Evolutionary conservation across 2,113 vertebrate species (phyloP).

Genomic region (Tachuris rubrigastra): DNA sequence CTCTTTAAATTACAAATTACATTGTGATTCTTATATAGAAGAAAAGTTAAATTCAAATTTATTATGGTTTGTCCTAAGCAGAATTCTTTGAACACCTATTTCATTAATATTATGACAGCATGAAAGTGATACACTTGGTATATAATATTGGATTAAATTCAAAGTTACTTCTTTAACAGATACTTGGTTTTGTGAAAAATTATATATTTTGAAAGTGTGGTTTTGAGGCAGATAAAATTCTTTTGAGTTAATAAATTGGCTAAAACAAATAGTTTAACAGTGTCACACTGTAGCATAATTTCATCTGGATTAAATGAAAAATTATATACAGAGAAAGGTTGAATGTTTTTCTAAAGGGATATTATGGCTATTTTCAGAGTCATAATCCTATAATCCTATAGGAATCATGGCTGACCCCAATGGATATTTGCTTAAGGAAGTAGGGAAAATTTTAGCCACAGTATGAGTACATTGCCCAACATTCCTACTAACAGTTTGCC

Average conservation of each 20-base stretch:
- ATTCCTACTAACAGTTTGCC: not conserved
- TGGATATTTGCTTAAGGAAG: not conserved
- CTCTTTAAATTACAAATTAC: not conserved
- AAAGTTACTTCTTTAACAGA: not conserved
- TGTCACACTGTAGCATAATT: not conserved
- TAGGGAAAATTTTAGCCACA: not conserved
- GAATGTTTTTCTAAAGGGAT: not conserved
- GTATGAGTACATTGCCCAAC: not conserved
- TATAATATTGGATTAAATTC: not conserved
- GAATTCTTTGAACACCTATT: not conserved
- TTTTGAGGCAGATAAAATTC: not conserved
- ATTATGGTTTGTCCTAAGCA: not conserved
- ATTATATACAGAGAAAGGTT: not conserved
- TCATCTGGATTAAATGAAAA: not conserved
- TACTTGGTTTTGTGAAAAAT: not conserved
- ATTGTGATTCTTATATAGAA: not conserved
- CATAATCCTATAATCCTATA: not conserved
- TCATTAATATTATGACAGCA: not conserved
- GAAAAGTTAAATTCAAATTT: not conserved
- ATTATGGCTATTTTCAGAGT: not conserved
- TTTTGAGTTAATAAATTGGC: not conserved
- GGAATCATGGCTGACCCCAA: not conserved
- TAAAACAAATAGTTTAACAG: not conserved
- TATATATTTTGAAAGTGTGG: not conserved
- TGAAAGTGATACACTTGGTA: not conserved